phyloP scores from a whole-genome alignment of 2,888 invertebrate genomes.

The Artemia sinica region DNA sequence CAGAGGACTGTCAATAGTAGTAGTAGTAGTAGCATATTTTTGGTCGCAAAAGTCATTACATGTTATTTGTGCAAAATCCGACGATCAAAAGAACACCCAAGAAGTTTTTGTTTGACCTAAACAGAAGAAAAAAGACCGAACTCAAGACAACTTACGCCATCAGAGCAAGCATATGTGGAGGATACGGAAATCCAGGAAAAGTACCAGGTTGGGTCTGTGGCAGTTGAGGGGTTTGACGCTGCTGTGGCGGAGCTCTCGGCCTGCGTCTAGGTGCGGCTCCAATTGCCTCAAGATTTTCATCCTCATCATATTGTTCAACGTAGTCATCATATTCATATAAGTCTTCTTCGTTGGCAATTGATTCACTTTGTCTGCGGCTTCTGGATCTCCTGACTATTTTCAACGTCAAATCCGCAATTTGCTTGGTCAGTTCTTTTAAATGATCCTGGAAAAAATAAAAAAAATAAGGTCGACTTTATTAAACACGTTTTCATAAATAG shows the following conservation, averaged over 20 bases:
- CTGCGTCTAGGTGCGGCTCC: not conserved
- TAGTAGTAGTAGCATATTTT: too few species aligned
- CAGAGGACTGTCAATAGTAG: too few species aligned
- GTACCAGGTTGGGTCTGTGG: slow-evolving; percentile 12
- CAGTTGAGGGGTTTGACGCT: slow-evolving; percentile 16
- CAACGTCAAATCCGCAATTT: not conserved
- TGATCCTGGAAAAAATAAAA: not conserved
- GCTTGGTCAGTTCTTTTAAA: not conserved
- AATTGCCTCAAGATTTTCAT: slow-evolving; percentile 11
- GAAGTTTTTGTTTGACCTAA: too few species aligned
- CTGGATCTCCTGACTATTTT: slow-evolving; percentile 1
- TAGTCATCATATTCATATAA: not conserved
- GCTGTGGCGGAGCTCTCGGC: slow-evolving; percentile 12
- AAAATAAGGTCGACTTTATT: too few species aligned
- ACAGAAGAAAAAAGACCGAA: too few species aligned
- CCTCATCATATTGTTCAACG: not conserved
- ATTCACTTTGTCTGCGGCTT: slow-evolving; percentile 2
- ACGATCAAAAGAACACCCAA: too few species aligned
- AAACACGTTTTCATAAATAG: too few species aligned
- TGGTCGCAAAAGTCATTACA: too few species aligned
- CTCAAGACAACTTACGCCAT: too few species aligned
- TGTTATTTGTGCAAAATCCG: too few species aligned
- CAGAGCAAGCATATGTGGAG: too few species aligned
- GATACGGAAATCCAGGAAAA: slow-evolving; percentile 32
- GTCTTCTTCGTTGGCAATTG: slow-evolving; percentile 14